Percentiles rank a stretch among this genome's conserved stretches.
phyloP scores from a whole-genome alignment of 2,888 invertebrate genomes.

The Hydroisotoma schaefferi region DNA sequence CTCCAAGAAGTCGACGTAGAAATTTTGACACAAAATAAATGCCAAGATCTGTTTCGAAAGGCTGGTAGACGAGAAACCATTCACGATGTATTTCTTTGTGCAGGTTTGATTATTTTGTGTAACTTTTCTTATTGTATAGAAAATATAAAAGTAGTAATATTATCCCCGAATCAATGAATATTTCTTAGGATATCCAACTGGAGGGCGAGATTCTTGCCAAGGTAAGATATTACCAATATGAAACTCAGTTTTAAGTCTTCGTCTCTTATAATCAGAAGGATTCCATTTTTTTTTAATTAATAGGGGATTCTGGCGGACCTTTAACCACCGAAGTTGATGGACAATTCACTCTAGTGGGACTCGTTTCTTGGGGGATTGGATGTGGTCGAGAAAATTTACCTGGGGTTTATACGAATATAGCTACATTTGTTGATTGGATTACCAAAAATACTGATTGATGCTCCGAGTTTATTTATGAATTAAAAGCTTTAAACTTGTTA shows the following conservation, averaged over 20 bases:
- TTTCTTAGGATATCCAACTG: constrained; percentile 74
- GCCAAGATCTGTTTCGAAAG: constrained; percentile 87
- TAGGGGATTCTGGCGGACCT: constrained; percentile 60
- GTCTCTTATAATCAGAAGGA: neutral
- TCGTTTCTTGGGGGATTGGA: constrained; percentile 88
- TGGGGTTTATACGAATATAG: constrained; percentile 77
- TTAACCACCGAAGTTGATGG: constrained; percentile 81
- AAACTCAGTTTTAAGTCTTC: neutral
- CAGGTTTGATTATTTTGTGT: constrained; percentile 54
- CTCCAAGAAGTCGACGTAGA: constrained; percentile 60
- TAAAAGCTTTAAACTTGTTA: too few relatives aligned
- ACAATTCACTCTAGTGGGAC: constrained; percentile 77
- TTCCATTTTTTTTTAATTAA: neutral
- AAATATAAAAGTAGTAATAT: too few relatives aligned
- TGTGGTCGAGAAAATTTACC: constrained; percentile 86
- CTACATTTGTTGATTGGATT: constrained; percentile 88
- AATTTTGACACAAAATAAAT: constrained; percentile 81
- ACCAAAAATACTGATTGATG: constrained; percentile 63
- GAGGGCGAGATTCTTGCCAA: constrained; percentile 61
- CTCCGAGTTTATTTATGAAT: constrained; percentile 2
- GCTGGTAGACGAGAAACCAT: constrained; percentile 88
- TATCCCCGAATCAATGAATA: too few relatives aligned
- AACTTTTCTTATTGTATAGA: too few relatives aligned
- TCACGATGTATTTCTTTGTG: constrained; percentile 87
- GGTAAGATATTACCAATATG: constrained; percentile 51